A percentile compares a stretch with the other conserved stretches of the same genome.
These are phyloP conservation scores for Rafetus swinhoei DNA, from an alignment of 2,113 vertebrate genomes.

Conservation along the genomic window DNA sequence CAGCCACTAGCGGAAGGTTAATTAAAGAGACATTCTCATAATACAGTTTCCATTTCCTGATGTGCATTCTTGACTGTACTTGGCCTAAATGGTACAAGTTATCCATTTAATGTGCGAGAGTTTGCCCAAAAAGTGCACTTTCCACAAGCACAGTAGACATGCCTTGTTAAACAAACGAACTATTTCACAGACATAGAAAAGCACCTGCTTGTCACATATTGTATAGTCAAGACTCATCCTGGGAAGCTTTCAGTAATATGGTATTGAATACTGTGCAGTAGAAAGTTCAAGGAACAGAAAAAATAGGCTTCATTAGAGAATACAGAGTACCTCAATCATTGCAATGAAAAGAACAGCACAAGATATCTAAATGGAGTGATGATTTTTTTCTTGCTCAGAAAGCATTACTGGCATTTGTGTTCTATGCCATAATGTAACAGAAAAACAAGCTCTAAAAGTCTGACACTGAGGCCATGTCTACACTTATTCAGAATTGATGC, in stretches of 20 bases:
- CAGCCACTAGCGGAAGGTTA: background rate
- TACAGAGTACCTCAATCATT: background rate
- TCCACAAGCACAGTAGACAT: constrained; percentile 41
- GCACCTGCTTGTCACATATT: constrained; percentile 47
- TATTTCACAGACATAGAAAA: constrained; percentile 54
- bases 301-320: constrained; percentile 54
- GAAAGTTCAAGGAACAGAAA: constrained; percentile 51
- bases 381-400: constrained; percentile 11
- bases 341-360: constrained; percentile 29
- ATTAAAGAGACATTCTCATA: constrained; percentile 24
- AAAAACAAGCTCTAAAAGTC: background rate
- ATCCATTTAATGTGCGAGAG: constrained; percentile 32
- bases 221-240: constrained; percentile 41
- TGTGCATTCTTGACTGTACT: constrained; percentile 10
- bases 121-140: constrained; percentile 19
- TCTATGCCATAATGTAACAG: background rate
- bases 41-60: constrained; percentile 8
- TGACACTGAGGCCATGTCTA: too few relatives aligned
- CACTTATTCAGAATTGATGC: too few relatives aligned
- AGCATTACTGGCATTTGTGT: background rate
- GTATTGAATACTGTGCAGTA: background rate
- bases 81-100: constrained; percentile 13
- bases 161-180: constrained; percentile 48
- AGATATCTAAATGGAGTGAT: background rate
- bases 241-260: constrained; percentile 39